phyloP scores from a whole-genome alignment of 1,140 invertebrate species.

The Saccostrea echinata region DNA sequence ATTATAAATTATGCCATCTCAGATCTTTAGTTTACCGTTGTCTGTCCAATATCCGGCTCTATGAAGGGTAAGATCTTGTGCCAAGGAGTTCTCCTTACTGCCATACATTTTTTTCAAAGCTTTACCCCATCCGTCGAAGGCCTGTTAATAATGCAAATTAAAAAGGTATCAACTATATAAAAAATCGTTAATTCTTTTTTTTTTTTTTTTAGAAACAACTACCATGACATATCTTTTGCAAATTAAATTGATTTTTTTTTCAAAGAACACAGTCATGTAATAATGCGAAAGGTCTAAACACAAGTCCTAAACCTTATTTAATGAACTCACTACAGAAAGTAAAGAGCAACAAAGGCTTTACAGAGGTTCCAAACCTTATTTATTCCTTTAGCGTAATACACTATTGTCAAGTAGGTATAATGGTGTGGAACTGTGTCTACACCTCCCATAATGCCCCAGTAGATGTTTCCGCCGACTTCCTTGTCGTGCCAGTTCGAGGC shows the following conservation, averaged over 20 bases:
- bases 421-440: constrained; percentile 66
- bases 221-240: too few relatives aligned
- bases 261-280: too few relatives aligned
- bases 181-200: too few relatives aligned
- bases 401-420: constrained; percentile 64
- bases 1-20: too few relatives aligned
- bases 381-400: constrained; percentile 66
- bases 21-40: constrained; percentile 55
- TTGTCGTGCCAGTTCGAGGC: constrained; percentile 47
- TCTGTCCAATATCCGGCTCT: constrained; percentile 71
- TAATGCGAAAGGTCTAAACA: too few relatives aligned
- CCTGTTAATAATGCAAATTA: constrained; percentile 50
- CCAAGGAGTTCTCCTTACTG: not conserved
- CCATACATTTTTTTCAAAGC: constrained; percentile 51
- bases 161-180: not conserved
- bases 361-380: constrained; percentile 60
- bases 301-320: too few relatives aligned
- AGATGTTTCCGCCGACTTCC: constrained; percentile 34
- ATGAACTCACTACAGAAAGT: too few relatives aligned
- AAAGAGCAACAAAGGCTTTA: too few relatives aligned
- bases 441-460: constrained; percentile 74
- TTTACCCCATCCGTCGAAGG: constrained; percentile 68
- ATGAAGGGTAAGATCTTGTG: constrained; percentile 61
- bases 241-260: too few relatives aligned
- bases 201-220: too few relatives aligned